Evolutionary conservation across 2,888 invertebrate genomes (phyloP).

Genomic region (Acrobasis suavella): DNA sequence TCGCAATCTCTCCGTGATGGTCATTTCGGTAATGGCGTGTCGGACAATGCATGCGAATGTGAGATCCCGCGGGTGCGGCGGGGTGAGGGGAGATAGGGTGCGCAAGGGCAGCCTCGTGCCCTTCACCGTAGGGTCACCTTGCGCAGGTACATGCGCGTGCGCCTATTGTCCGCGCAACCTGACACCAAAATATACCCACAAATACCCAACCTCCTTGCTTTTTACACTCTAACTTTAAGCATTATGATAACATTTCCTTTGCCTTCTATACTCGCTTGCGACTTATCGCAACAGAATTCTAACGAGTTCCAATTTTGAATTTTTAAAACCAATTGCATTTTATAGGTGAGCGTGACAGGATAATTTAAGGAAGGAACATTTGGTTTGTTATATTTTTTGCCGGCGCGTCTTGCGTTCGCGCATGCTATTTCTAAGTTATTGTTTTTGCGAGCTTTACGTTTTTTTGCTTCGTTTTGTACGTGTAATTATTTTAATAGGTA

Average conservation of each 20-base stretch:
- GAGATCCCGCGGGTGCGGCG: slow-evolving; percentile 44
- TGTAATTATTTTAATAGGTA: slow-evolving; percentile 54
- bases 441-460: slow-evolving; percentile 51
- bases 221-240: slow-evolving; percentile 29
- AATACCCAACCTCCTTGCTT: slow-evolving; percentile 25
- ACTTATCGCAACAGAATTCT: slow-evolving; percentile 49
- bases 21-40: slow-evolving; percentile 73
- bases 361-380: slow-evolving; percentile 77
- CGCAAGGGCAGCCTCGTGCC: slow-evolving; percentile 73
- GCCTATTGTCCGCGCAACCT: slow-evolving; percentile 76
- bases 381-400: slow-evolving; percentile 48
- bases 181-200: slow-evolving; percentile 55
- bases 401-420: slow-evolving; percentile 43
- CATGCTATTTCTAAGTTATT: slow-evolving; percentile 59
- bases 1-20: slow-evolving; percentile 44
- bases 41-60: slow-evolving; percentile 67
- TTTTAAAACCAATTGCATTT: slow-evolving; percentile 79
- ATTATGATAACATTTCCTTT: slow-evolving; percentile 22
- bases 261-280: not conserved
- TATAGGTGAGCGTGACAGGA: slow-evolving; percentile 81
- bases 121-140: slow-evolving; percentile 77
- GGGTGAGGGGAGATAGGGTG: slow-evolving; percentile 52
- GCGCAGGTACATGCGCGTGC: slow-evolving; percentile 75
- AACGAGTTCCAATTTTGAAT: slow-evolving; percentile 70
- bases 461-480: slow-evolving; percentile 63